Conservation (phyloP, 2,113 vertebrate genomes). For the Neodon shergylaensis region DNA sequence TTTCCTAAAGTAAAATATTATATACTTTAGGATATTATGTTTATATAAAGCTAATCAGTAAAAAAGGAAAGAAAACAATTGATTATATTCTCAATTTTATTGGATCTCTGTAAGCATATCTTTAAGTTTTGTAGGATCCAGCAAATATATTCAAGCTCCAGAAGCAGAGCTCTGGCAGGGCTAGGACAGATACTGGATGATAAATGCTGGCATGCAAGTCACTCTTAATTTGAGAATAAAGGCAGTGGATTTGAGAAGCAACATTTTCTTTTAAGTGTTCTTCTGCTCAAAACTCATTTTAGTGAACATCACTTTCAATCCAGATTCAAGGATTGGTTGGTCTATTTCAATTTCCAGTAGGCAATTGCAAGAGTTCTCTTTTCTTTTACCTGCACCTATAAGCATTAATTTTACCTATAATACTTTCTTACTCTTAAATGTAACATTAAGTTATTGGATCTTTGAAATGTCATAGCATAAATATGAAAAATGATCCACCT, state of each 20-base stretch:
- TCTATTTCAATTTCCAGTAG: neutral
- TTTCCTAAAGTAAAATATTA: neutral
- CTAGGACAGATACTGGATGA: neutral
- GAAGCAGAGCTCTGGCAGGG: neutral
- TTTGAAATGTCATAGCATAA: neutral
- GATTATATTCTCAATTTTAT: neutral
- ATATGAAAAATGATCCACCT: neutral
- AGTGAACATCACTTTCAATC: neutral
- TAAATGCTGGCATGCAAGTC: neutral
- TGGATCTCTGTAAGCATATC: neutral
- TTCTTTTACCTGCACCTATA: neutral
- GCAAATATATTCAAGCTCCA: too few relatives aligned
- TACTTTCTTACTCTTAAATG: neutral
- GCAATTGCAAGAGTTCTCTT: neutral
- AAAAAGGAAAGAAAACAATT: neutral
- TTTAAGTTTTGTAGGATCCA: neutral
- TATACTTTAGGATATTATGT: neutral
- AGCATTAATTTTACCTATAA: neutral
- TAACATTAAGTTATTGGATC: neutral
- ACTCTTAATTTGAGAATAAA: neutral
- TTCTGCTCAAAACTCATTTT: neutral
- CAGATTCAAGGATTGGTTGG: neutral
- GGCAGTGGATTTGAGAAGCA: neutral
- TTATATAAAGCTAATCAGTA: neutral
- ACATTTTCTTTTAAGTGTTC: neutral